Evolutionary conservation across 37 sponge, comb jelly and placozoan genomes (phyloP).

Genomic region (Ephydatia muelleri): DNA sequence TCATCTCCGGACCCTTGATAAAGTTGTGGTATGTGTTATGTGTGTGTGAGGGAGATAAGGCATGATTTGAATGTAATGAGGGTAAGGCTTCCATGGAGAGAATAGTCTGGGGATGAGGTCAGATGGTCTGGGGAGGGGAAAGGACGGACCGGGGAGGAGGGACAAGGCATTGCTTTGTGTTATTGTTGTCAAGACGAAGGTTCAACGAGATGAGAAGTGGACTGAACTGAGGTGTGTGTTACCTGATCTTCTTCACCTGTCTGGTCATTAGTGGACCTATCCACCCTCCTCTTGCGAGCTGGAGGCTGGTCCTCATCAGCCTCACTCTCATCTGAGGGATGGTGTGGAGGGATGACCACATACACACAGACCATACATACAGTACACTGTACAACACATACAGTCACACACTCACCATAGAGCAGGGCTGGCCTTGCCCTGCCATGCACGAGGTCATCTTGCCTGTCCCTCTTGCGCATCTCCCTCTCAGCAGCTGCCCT

Average conservation of each 20-base stretch:
- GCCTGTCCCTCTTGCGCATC: slow-evolving; percentile 88
- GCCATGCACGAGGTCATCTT: slow-evolving; percentile 75
- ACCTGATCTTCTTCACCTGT: slow-evolving; percentile 5
- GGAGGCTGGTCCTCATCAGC: slow-evolving; percentile 59
- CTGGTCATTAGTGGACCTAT: slow-evolving; percentile 11
- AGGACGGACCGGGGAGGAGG: background rate
- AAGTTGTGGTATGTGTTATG: background rate
- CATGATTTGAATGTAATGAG: background rate
- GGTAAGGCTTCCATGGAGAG: background rate
- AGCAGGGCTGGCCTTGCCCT: slow-evolving; percentile 86
- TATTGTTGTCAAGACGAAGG: no score
- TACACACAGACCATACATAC: background rate
- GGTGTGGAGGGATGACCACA: background rate
- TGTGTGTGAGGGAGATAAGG: background rate
- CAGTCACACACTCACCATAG: slow-evolving; percentile 61
- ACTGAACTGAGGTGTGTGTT: no score
- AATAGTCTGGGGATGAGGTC: background rate
- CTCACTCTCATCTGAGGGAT: slow-evolving; percentile 67
- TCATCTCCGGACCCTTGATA: slow-evolving; percentile 76
- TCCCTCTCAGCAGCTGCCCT: slow-evolving; percentile 81
- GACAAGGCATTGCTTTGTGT: background rate
- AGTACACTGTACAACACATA: no score
- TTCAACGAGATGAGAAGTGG: no score
- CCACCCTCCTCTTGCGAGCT: slow-evolving; percentile 40
- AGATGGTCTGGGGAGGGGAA: background rate